Conservation (phyloP, 2,888 invertebrate species). For the Podotricha telesiphe region DNA sequence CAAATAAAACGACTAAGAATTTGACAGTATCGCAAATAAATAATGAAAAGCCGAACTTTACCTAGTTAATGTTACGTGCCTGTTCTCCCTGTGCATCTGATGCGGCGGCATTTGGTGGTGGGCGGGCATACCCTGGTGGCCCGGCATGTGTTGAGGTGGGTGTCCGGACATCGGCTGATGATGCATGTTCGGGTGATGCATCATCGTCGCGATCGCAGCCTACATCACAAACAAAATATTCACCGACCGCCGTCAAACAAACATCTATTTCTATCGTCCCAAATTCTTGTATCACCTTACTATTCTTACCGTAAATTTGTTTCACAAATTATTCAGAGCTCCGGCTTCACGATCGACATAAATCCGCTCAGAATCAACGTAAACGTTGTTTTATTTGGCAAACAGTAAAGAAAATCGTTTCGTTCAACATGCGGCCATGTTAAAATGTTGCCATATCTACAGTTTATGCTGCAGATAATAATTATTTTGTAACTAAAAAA, state of each 20-base stretch:
- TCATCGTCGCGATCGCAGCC: slow-evolving; percentile 74
- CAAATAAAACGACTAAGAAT: slow-evolving; percentile 15
- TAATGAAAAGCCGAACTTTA: slow-evolving; percentile 71
- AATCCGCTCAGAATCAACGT: slow-evolving; percentile 71
- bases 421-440: slow-evolving; percentile 94
- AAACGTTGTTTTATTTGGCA: slow-evolving; percentile 84
- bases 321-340: slow-evolving; percentile 55
- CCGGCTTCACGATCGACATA: slow-evolving; percentile 67
- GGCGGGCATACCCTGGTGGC: slow-evolving; percentile 72
- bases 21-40: slow-evolving; percentile 53
- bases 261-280: slow-evolving; percentile 62
- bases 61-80: slow-evolving; percentile 82
- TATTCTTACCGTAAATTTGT: slow-evolving; percentile 65
- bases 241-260: slow-evolving; percentile 63
- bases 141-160: slow-evolving; percentile 77
- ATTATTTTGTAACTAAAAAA: not conserved
- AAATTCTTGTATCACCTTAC: slow-evolving; percentile 55
- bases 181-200: slow-evolving; percentile 84
- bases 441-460: slow-evolving; percentile 61
- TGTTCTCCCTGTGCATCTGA: slow-evolving; percentile 86
- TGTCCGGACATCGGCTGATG: slow-evolving; percentile 82
- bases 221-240: slow-evolving; percentile 70
- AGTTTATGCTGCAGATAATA: not conserved
- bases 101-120: slow-evolving; percentile 86
- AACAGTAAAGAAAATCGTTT: slow-evolving; percentile 91